Conservation (phyloP, 2,888 invertebrate genomes). For the Eudemis profundana region DNA sequence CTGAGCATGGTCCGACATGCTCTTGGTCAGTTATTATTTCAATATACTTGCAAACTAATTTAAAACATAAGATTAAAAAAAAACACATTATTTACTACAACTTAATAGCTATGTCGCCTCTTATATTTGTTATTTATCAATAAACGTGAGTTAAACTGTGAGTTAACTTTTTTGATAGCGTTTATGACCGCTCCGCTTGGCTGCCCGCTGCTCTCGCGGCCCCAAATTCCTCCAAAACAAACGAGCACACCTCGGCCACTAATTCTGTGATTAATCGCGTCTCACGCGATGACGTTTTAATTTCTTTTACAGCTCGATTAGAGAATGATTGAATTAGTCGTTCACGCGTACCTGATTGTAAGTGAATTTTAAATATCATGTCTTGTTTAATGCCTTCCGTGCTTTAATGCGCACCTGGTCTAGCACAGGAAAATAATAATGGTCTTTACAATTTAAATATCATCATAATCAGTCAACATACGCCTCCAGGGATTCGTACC, state of each 20-base stretch:
- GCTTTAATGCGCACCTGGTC: not conserved
- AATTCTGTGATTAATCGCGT: slow-evolving; percentile 51
- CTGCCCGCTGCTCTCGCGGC: slow-evolving; percentile 18
- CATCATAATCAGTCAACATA: no score
- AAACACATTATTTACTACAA: no score
- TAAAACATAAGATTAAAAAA: no score
- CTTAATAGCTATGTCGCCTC: no score
- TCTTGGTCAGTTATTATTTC: no score
- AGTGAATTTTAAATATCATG: slow-evolving; percentile 30
- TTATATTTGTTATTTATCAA: no score
- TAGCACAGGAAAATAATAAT: not conserved
- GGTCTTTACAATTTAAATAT: no score
- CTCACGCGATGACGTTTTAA: slow-evolving; percentile 51
- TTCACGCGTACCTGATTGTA: slow-evolving; percentile 27
- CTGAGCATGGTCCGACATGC: no score
- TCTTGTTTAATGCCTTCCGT: not conserved
- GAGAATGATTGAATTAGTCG: slow-evolving; percentile 40
- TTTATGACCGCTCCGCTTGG: not conserved
- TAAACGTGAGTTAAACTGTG: not conserved
- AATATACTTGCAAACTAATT: no score
- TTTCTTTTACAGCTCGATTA: slow-evolving; percentile 46
- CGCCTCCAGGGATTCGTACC: no score
- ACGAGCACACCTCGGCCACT: slow-evolving; percentile 46
- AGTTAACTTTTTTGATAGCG: not conserved
- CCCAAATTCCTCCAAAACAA: slow-evolving; percentile 44